These are phyloP conservation scores for Puntigrus tetrazona DNA, from an alignment of 2,113 vertebrate genomes.

Conservation along the genomic window DNA sequence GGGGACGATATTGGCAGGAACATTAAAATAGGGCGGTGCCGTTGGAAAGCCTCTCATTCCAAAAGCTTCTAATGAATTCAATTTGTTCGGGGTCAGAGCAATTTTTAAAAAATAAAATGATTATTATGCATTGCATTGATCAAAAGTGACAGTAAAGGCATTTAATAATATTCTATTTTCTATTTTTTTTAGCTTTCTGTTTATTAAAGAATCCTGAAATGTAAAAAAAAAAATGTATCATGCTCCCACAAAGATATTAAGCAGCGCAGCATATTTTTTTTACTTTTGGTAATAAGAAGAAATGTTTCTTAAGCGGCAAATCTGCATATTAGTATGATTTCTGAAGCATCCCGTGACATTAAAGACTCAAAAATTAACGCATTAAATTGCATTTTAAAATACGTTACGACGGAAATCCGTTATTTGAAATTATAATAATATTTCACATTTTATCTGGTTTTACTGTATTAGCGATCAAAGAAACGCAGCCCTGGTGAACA, in stretches of 20 bases:
- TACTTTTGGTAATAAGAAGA: background rate
- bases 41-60: background rate
- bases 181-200: background rate
- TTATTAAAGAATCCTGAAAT: background rate
- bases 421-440: background rate
- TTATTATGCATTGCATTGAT: background rate
- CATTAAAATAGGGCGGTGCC: background rate
- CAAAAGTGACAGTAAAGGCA: background rate
- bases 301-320: background rate
- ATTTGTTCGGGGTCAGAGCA: too few species aligned
- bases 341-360: background rate
- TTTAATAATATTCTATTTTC: too few species aligned
- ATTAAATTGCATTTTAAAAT: background rate
- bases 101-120: too few species aligned
- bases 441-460: background rate
- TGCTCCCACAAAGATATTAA: too few species aligned
- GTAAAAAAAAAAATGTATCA: too few species aligned
- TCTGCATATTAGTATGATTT: background rate
- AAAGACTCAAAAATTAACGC: too few species aligned
- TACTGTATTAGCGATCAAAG: background rate
- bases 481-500: background rate
- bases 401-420: background rate
- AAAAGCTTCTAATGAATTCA: background rate
- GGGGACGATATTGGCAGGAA: conserved; percentile 18
- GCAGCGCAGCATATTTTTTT: background rate